Evolutionary conservation across 1,140 invertebrate genomes (phyloP).

Genomic region (Nomia melanderi): DNA sequence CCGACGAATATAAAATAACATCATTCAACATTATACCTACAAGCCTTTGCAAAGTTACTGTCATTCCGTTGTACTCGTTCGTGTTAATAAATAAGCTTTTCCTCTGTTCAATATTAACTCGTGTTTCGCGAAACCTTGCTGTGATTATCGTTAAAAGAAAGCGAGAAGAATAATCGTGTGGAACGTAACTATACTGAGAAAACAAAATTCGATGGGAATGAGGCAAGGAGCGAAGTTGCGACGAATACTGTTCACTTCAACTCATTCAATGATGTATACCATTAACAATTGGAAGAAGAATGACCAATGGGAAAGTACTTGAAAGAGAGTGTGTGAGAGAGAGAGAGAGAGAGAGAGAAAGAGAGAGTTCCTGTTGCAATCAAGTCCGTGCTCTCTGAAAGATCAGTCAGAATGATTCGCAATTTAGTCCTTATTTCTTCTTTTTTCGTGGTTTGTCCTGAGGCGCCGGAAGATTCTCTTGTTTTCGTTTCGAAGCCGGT

Average conservation of each 20-base stretch:
- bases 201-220: background rate
- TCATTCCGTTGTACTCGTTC: background rate
- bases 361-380: background rate
- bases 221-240: background rate
- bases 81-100: conserved; percentile 1
- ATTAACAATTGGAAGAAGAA: background rate
- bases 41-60: background rate
- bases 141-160: background rate
- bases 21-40: background rate
- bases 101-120: background rate
- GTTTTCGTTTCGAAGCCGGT: conserved; percentile 77
- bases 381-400: conserved; percentile 1
- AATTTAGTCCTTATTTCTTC: conserved; percentile 71
- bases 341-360: background rate
- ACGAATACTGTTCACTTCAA: conserved; percentile 8
- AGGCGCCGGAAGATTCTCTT: conserved; percentile 76
- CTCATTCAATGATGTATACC: background rate
- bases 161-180: background rate
- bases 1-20: conserved; percentile 13
- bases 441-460: conserved; percentile 78
- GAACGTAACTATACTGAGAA: background rate
- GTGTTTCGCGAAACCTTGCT: background rate
- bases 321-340: too few relatives aligned
- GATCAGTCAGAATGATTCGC: background rate
- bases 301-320: conserved; percentile 1